Base-by-base conservation (phyloP, 2,888 invertebrate species). In the Heliconius cydno region DNA sequence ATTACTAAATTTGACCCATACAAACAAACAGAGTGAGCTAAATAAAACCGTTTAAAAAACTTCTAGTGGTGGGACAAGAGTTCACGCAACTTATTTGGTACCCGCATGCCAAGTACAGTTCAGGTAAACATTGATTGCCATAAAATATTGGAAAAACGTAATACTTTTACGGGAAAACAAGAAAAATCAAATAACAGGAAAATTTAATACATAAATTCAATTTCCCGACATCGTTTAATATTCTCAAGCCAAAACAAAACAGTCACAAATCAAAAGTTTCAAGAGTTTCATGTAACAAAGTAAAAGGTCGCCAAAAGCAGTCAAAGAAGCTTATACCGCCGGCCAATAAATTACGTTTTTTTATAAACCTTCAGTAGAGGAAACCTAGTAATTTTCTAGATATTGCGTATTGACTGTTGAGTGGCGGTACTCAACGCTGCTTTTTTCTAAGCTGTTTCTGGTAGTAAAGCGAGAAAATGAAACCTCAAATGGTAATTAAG, bases 191-290 rank as follows among this genome's bases (percentile, higher is more conserved):
- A 57, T 57, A 30, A 52, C 10, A 52, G 57, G 30, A 52, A 52
- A 52, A 52, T 13, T 72, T 30, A 57, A 72, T 57, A 72, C 57
- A 72, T 30, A 71, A 71, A 71, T 71, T 30, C 22, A 15, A 19
- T 19, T 57, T 57, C 15, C 7, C 7, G 15, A 46, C 46, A 15
- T 52, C 30, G 13, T 60, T 60, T 34, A 60, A 60, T 34, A 60
- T 73, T 57, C 52, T 15, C 57, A 34, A 73, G 15, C 30, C 5
- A 30, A 72, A 72, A 34, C 72, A 57, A 73, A 73, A 34, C 57
- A 34, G 57, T 34, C 34, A 60, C 30, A 34, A 72, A 72, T 72
- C 72, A 72, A 70, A 70, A 46, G 15, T 38, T 41, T 41, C 41
- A 13, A 13, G 2, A 68, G 68, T 38, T 68, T 67, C 6, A 9